Conservation (phyloP, 2,797 vertebrate genomes). For the Mastacembelus armatus region DNA sequence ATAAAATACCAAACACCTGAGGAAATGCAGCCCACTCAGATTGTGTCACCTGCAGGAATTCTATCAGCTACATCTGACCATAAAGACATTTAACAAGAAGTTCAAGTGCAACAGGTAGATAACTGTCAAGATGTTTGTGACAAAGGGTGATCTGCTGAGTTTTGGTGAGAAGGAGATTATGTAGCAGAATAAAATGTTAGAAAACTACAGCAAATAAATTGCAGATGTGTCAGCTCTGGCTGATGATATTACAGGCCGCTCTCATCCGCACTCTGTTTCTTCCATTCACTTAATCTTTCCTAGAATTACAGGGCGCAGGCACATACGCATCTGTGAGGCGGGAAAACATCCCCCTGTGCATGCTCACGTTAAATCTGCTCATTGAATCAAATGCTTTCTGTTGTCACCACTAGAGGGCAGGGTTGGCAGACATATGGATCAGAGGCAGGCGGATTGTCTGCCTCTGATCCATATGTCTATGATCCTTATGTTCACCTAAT, state of each 20-base stretch:
- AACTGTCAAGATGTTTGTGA: too few relatives aligned
- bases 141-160: too few relatives aligned
- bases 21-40: not conserved
- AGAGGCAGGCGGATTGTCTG: not conserved
- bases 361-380: not conserved
- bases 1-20: too few relatives aligned
- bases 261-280: not conserved
- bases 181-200: not conserved
- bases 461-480: not conserved
- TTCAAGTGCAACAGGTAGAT: too few relatives aligned
- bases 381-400: not conserved
- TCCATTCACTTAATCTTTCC: not conserved
- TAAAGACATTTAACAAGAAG: too few relatives aligned
- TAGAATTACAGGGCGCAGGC: not conserved
- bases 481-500: not conserved
- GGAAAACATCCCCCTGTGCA: not conserved
- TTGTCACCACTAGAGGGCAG: constrained; percentile 53
- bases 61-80: too few relatives aligned
- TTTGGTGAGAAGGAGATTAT: too few relatives aligned
- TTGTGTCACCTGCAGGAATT: too few relatives aligned
- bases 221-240: not conserved
- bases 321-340: not conserved
- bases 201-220: not conserved
- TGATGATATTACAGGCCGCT: not conserved
- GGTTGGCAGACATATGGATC: not conserved